Base-by-base conservation (phyloP, 2,113 vertebrate genomes). In the Hydrolagus affinis region DNA sequence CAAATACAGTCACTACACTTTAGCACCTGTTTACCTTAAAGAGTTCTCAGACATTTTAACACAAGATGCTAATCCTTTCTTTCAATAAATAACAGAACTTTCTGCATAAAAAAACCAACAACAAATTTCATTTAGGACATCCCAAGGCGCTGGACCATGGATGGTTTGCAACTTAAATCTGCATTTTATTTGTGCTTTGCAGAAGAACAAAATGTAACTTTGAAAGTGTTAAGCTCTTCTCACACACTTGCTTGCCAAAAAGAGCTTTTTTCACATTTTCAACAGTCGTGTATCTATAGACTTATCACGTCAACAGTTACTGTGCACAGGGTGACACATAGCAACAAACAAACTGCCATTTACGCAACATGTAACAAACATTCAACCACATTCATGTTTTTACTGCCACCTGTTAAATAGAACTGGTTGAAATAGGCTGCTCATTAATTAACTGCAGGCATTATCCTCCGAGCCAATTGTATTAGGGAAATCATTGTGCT, bases 181-280 rank as follows among this genome's bases (percentile, higher is more conserved):
- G 78, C 78, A 83, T 14, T 66, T 66, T 9, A 17, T 30, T 66
- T 83, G 77, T 83, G 25, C 23, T 30, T 19, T 83, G 62, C 78
- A 66, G 19, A 83, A 9, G 10, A 32, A 17, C 62, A 19, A 21
- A 68, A 56, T 19, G 32, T 4, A 66, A 83, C 1, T 64, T 66
- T 2, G 60, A 44, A 83, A 83, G 66, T 21, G 21, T 32, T n/a
- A 25, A 83, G 15, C 60, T 30, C 23, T 83, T 44, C 44, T 44
- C 44, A 44, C 44, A 44, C 1, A 44, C 44, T 44, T 44, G 44
- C 6, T 3, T 44, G 44, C 44, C 44, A 44, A 44, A 6, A 44
- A 44, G 44, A 44, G 44, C 44, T 44, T 44, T 44, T 44, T 44
- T 44, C 44, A 44, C 6, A 44, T 10, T 19, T 32, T 15, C 32